A percentile compares a stretch with the other conserved stretches of the same genome.
Evolutionary conservation across 1,140 invertebrate genomes (phyloP).

Genomic region (Lordiphosa clarofinis): DNA sequence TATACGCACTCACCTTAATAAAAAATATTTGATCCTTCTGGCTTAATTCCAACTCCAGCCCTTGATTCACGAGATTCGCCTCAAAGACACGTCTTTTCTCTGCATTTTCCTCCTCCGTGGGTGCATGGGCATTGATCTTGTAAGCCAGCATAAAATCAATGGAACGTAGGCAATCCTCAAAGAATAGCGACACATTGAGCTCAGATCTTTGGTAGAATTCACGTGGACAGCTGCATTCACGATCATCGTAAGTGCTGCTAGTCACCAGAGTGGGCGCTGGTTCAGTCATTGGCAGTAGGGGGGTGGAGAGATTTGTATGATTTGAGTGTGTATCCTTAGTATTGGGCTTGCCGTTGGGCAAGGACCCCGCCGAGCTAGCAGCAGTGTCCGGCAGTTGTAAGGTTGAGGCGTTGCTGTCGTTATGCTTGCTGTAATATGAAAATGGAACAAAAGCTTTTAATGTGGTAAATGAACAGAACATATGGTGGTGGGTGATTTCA

Average conservation of each 20-base stretch:
- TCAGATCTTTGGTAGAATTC: slow-evolving; percentile 57
- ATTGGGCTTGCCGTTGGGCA: slow-evolving; percentile 47
- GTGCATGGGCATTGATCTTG: slow-evolving; percentile 81
- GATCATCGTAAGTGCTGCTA: slow-evolving; percentile 50
- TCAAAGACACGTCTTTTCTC: slow-evolving; percentile 83
- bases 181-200: slow-evolving; percentile 82
- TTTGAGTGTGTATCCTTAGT: slow-evolving; percentile 13
- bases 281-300: slow-evolving; percentile 69
- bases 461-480: background rate
- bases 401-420: slow-evolving; percentile 49
- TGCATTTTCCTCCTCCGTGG: slow-evolving; percentile 72
- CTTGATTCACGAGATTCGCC: slow-evolving; percentile 84
- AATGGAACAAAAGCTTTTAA: slow-evolving; percentile 1
- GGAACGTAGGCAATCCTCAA: slow-evolving; percentile 84
- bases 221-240: slow-evolving; percentile 58
- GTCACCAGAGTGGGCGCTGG: slow-evolving; percentile 2
- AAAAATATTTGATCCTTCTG: slow-evolving; percentile 84
- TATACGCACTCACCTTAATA: slow-evolving; percentile 82
- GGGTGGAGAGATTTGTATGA: slow-evolving; percentile 34
- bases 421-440: slow-evolving; percentile 16
- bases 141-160: slow-evolving; percentile 91
- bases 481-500: background rate
- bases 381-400: slow-evolving; percentile 42
- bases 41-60: slow-evolving; percentile 84
- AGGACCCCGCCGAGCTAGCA: slow-evolving; percentile 22